Percentiles rank a stretch among this genome's conserved stretches.
These are phyloP conservation scores for Ctena decussata DNA, from an alignment of 2,888 invertebrate genomes.

Conservation along the genomic window DNA sequence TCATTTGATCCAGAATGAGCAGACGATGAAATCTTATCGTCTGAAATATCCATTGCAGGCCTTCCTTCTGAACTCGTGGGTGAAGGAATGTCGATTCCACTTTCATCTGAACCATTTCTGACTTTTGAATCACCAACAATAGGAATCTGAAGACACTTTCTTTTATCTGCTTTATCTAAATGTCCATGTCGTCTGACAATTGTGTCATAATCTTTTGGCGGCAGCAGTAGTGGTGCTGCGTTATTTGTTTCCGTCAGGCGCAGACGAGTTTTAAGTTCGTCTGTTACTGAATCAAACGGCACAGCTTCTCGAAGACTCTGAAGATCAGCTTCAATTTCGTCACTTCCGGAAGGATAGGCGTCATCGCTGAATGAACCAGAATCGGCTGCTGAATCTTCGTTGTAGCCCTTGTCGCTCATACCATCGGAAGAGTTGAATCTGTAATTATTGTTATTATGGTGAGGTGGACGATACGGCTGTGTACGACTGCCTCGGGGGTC, in stretches of 20 bases:
- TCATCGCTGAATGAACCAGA: constrained; percentile 76
- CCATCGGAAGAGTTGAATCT: constrained; percentile 64
- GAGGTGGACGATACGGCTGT: constrained; percentile 17
- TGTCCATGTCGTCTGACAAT: constrained; percentile 89
- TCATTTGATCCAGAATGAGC: constrained; percentile 52
- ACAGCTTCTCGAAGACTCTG: constrained; percentile 76
- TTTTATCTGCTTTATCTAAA: constrained; percentile 87
- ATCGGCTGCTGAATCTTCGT: constrained; percentile 75
- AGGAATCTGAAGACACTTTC: constrained; percentile 76
- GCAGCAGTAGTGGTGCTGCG: constrained; percentile 92
- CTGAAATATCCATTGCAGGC: constrained; percentile 48
- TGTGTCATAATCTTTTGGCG: constrained; percentile 98
- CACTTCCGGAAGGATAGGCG: constrained; percentile 73
- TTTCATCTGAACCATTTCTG: constrained; percentile 73
- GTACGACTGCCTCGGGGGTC: constrained; percentile 49
- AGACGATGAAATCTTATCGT: constrained; percentile 56
- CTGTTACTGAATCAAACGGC: constrained; percentile 96
- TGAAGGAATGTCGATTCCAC: constrained; percentile 74
- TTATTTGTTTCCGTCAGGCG: constrained; percentile 72
- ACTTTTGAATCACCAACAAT: constrained; percentile 65
- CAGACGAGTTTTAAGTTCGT: constrained; percentile 94
- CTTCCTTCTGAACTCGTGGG: constrained; percentile 68
- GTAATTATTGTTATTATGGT: constrained; percentile 30
- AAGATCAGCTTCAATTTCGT: constrained; percentile 80
- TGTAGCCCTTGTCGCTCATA: constrained; percentile 66